Evolutionary conservation across 1,140 invertebrate species (phyloP).

Genomic region (Chrysoperla carnea): DNA sequence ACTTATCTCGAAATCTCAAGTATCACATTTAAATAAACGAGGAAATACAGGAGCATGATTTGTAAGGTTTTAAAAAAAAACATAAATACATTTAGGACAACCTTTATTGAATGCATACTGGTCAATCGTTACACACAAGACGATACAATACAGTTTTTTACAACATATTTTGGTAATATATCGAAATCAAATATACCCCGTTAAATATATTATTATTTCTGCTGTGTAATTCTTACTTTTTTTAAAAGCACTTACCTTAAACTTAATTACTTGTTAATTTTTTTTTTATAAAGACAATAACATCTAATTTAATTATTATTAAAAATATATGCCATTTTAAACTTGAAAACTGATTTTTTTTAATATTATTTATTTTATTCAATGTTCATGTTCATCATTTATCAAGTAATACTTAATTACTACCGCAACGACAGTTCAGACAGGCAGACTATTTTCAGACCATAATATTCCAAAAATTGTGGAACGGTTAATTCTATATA

Average conservation of each 20-base stretch:
- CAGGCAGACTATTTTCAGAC: background rate
- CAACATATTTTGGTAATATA: background rate
- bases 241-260: constrained; percentile 11
- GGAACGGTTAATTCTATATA: background rate
- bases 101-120: constrained; percentile 15
- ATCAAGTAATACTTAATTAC: background rate
- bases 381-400: too few species aligned
- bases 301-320: too few species aligned
- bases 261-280: constrained; percentile 4
- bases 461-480: background rate
- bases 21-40: too few species aligned
- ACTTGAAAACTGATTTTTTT: too few species aligned
- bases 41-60: too few species aligned
- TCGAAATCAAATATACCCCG: background rate
- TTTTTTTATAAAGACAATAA: background rate
- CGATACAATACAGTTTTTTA: constrained; percentile 1
- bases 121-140: constrained; percentile 6
- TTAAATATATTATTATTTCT: constrained; percentile 5
- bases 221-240: constrained; percentile 1
- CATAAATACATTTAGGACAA: constrained; percentile 8
- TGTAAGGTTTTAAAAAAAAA: background rate
- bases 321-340: too few species aligned
- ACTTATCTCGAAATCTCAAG: too few species aligned
- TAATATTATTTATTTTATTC: too few species aligned
- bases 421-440: background rate